Conservation (phyloP, 2,888 invertebrate species). For the Bedellia somnulentella region DNA sequence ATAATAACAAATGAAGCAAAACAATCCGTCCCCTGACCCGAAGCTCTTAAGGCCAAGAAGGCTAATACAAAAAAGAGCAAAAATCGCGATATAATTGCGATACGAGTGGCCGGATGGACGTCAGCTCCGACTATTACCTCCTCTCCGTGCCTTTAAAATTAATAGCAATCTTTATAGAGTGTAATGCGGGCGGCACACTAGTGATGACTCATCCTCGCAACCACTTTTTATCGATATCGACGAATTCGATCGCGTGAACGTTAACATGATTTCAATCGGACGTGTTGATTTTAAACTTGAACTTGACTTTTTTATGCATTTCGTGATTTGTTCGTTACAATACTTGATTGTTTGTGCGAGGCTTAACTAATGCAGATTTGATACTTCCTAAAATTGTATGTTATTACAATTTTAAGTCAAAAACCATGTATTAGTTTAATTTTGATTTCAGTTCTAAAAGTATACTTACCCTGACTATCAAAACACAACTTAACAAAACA, state of each 20-base stretch:
- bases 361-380: too few relatives aligned
- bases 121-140: slow-evolving; percentile 40
- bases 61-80: slow-evolving; percentile 20
- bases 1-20: slow-evolving; percentile 5
- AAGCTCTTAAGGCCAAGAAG: slow-evolving; percentile 1
- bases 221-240: not conserved
- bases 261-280: not conserved
- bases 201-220: not conserved
- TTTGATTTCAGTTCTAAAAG: too few relatives aligned
- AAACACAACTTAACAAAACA: not conserved
- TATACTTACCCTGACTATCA: too few relatives aligned
- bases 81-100: slow-evolving; percentile 32
- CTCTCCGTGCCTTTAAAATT: slow-evolving; percentile 31
- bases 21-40: slow-evolving; percentile 3
- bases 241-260: not conserved
- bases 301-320: too few relatives aligned
- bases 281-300: not conserved
- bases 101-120: slow-evolving; percentile 28
- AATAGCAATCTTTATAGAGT: slow-evolving; percentile 55
- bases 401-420: too few relatives aligned
- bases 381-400: too few relatives aligned
- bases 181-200: slow-evolving; percentile 20
- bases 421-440: too few relatives aligned
- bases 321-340: too few relatives aligned
- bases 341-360: too few relatives aligned